phyloP scores from a whole-genome alignment of 2,113 vertebrate genomes.

The Gnathonemus echidnorhynchus region DNA sequence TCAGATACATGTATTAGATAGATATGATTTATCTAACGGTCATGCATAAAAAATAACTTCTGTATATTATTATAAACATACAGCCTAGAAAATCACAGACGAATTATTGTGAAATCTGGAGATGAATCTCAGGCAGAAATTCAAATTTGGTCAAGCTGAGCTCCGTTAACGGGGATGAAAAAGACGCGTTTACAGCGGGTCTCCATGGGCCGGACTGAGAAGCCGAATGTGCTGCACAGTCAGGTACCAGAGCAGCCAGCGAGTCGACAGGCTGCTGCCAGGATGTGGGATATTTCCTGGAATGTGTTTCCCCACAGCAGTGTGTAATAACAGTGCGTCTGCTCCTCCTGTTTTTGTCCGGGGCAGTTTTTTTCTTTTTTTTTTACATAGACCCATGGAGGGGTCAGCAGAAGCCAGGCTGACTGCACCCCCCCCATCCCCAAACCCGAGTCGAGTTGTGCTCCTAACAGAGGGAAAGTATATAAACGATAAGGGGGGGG shows the following conservation, averaged over 20 bases:
- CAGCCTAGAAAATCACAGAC: background rate
- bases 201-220: background rate
- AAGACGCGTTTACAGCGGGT: background rate
- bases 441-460: background rate
- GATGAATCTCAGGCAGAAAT: background rate
- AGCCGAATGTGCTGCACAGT: slow-evolving; percentile 15
- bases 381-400: background rate
- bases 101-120: background rate
- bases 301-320: slow-evolving; percentile 59
- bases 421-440: background rate
- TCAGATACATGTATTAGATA: too few relatives aligned
- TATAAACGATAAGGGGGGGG: background rate
- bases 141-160: background rate
- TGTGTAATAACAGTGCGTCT: slow-evolving; percentile 58
- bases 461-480: background rate
- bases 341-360: slow-evolving; percentile 49
- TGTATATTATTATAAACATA: background rate
- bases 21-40: background rate
- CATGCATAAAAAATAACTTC: background rate
- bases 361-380: background rate
- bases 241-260: slow-evolving; percentile 53
- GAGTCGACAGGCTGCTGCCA: slow-evolving; percentile 54
- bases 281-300: slow-evolving; percentile 75
- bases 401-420: background rate
- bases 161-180: background rate